A percentile compares a stretch with the other conserved stretches of the same genome.
These are phyloP conservation scores for Lymantria monacha DNA, from an alignment of 2,888 invertebrate species.

Conservation along the genomic window DNA sequence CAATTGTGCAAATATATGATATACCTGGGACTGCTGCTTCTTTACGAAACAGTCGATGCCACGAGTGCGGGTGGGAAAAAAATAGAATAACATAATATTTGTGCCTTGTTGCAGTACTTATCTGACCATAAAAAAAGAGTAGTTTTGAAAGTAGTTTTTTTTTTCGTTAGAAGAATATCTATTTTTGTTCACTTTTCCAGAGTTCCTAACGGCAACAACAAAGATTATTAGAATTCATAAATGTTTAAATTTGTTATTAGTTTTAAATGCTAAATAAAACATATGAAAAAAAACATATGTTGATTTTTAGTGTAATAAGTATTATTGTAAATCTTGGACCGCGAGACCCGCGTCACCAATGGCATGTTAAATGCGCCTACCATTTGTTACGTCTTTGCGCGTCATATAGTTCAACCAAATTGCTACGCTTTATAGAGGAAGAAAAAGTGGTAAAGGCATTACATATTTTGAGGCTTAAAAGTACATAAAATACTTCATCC, in stretches of 20 bases:
- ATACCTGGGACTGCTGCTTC: slow-evolving; percentile 4
- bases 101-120: not conserved
- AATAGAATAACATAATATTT: slow-evolving; percentile 2
- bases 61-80: slow-evolving; percentile 2
- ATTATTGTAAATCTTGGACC: no score
- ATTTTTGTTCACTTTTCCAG: not conserved
- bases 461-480: no score
- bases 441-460: no score
- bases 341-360: no score
- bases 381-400: no score
- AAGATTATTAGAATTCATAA: not conserved
- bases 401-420: no score
- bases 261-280: not conserved
- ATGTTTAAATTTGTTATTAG: not conserved
- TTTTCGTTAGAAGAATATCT: not conserved
- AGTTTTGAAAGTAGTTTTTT: not conserved
- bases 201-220: not conserved
- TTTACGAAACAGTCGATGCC: slow-evolving; percentile 1
- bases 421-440: no score
- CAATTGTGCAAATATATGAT: slow-evolving; percentile 12
- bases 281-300: no score
- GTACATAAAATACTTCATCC: no score
- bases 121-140: not conserved
- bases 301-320: no score
- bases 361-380: no score